Evolutionary conservation across 2,113 vertebrate species (phyloP).

Genomic region (Urocynchramus pylzowi): DNA sequence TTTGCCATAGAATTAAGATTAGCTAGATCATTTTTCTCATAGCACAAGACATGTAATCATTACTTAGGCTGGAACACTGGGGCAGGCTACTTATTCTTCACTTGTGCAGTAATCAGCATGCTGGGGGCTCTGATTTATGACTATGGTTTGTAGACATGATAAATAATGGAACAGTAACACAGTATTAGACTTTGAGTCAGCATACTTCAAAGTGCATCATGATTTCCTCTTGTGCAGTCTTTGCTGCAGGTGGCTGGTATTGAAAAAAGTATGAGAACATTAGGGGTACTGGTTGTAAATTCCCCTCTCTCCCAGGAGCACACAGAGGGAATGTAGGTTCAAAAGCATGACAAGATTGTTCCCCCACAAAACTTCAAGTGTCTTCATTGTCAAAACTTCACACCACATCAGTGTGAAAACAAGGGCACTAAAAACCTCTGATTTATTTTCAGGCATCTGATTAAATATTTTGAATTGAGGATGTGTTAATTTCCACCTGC

Average conservation of each 20-base stretch:
- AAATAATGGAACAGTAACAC: not conserved
- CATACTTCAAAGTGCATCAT: not conserved
- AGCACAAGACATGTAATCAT: not conserved
- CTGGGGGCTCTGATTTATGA: not conserved
- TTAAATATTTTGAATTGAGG: not conserved
- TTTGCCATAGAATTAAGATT: not conserved
- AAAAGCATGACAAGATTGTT: not conserved
- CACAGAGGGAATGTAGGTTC: not conserved
- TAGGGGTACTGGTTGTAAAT: not conserved
- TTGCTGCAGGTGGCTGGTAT: not conserved
- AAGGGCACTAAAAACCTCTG: not conserved
- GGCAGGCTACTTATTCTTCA: not conserved
- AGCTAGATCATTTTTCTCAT: not conserved
- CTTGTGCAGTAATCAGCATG: not conserved
- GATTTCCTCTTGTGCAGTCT: not conserved
- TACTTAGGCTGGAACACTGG: not conserved
- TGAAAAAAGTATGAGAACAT: not conserved
- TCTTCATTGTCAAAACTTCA: no score
- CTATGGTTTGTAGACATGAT: not conserved
- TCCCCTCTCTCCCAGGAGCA: not conserved
- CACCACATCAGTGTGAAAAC: not conserved
- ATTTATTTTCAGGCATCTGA: not conserved
- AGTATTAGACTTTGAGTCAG: not conserved
- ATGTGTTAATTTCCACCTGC: not conserved
- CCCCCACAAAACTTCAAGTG: not conserved